Conservation (phyloP, 2,888 invertebrate species). For the Eilema sororculum region DNA sequence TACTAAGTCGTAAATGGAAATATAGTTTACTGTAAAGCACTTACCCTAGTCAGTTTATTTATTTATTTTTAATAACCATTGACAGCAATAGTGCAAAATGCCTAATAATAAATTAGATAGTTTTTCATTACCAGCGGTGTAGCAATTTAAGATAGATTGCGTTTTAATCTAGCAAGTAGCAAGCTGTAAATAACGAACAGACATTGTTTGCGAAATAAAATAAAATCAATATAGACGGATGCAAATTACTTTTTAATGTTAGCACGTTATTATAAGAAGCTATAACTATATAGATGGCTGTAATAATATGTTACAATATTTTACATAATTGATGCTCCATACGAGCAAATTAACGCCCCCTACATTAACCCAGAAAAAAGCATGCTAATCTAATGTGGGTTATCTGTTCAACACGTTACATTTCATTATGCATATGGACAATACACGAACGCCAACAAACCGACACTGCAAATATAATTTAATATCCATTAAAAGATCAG, state of each 20-base stretch:
- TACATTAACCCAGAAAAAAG: conserved; percentile 20
- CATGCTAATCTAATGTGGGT: conserved; percentile 24
- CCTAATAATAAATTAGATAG: not conserved
- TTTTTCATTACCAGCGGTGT: not conserved
- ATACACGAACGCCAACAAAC: conserved; percentile 24
- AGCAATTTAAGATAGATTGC: not conserved
- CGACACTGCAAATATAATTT: conserved; percentile 47
- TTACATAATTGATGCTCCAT: conserved; percentile 13
- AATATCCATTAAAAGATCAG: conserved; percentile 34
- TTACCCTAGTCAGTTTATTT: not conserved
- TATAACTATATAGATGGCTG: not conserved
- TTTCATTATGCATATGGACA: conserved; percentile 19
- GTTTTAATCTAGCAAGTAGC: conserved; percentile 2
- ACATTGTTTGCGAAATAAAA: conserved; percentile 12
- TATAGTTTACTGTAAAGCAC: not conserved
- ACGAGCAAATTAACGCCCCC: conserved; percentile 21
- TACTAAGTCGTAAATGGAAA: not conserved
- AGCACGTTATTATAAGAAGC: not conserved
- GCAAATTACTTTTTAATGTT: conserved; percentile 17
- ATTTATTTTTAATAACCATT: not conserved
- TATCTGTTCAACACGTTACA: conserved; percentile 28
- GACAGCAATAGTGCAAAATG: not conserved
- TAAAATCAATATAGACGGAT: not conserved
- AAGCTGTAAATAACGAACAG: conserved; percentile 1
- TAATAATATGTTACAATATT: conserved; percentile 23